Base-by-base conservation (phyloP, 2,797 vertebrate species). In the Manis crassicaudata region DNA sequence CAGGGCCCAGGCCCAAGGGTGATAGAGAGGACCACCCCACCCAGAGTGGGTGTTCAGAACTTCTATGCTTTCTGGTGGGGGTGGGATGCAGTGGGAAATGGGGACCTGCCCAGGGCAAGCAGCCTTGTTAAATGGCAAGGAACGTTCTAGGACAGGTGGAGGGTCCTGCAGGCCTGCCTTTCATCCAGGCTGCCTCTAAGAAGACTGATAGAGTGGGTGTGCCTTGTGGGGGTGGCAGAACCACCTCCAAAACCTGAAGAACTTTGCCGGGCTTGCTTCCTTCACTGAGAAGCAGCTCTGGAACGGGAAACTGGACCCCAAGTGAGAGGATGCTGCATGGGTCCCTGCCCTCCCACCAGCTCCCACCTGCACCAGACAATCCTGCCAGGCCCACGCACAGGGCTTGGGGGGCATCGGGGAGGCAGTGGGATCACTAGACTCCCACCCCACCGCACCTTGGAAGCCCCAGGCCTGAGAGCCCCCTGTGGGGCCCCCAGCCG, bases 231-330 rank as follows among this genome's bases (percentile, higher is more conserved):
- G 50, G 52, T 52, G 40, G 60, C 54, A 32, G 50, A 75, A 52
- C 9, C 0, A 1, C 25, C 65, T n/a, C 40, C 9, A 11, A 37
- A 75, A 7, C n/a, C 29, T 9, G 2, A 16, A 18, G 17, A 1
- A 0, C 37, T 58, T 46, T 79, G 54, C 75, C 43, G 10, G 56
- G 10, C 52, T 50, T 35, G 23, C 16, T 43, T 27, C 25, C 0
- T 20, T 21, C 3, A 1, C 54, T 58, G 43, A 37, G n/a, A 35
- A 35, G 40, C 16, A 1, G 23, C 79, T 27, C 29, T 21, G 65
- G 40, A 35, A 13, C 21, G 1, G 50, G 50, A 29, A n/a, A 1
- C 20, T 46, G 35, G 81, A 32, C 20, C 40, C 25, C 7, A 2
- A 27, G 35, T 7, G 8, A 27, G 27, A 70, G 52, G 46, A 25